Conservation (phyloP, 2,113 vertebrate genomes). For the Tretioscincus oriximinensis region DNA sequence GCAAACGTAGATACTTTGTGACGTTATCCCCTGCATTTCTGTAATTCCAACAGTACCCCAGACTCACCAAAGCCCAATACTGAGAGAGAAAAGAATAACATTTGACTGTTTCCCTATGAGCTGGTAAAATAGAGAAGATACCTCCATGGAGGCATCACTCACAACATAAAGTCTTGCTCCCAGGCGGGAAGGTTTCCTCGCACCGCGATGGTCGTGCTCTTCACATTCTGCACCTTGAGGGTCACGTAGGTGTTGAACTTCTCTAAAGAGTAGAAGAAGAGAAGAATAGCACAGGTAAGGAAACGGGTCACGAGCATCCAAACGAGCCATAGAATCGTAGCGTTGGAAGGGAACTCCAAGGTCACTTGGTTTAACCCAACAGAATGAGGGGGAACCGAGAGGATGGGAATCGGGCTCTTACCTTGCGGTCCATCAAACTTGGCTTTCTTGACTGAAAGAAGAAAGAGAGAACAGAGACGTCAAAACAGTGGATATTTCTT, state of each 20-base stretch:
- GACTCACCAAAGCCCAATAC: too few species aligned
- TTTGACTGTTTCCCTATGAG: too few species aligned
- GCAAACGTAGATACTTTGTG: too few species aligned
- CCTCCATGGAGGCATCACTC: constrained; percentile 66
- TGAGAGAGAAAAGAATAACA: background rate
- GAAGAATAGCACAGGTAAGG: background rate
- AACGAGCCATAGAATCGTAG: background rate
- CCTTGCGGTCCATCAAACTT: constrained; percentile 97
- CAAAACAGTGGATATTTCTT: background rate
- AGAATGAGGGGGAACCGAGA: too few species aligned
- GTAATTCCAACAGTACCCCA: too few species aligned
- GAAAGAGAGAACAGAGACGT: constrained; percentile 38
- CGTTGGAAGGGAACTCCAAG: background rate
- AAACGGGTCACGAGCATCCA: too few species aligned
- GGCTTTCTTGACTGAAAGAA: constrained; percentile 93
- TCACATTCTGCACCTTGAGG: constrained; percentile 98
- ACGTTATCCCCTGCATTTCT: too few species aligned
- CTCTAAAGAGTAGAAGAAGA: constrained; percentile 70
- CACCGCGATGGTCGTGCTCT: constrained; percentile 96
- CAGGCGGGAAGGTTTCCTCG: constrained; percentile 94
- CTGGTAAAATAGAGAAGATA: too few species aligned
- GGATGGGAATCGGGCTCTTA: constrained; percentile 62
- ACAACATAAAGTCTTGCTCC: constrained; percentile 99
- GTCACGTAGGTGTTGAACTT: constrained; percentile 98
- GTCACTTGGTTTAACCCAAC: too few species aligned